Base-by-base conservation (phyloP, 1,140 invertebrate genomes). In the Orchesella cincta region DNA sequence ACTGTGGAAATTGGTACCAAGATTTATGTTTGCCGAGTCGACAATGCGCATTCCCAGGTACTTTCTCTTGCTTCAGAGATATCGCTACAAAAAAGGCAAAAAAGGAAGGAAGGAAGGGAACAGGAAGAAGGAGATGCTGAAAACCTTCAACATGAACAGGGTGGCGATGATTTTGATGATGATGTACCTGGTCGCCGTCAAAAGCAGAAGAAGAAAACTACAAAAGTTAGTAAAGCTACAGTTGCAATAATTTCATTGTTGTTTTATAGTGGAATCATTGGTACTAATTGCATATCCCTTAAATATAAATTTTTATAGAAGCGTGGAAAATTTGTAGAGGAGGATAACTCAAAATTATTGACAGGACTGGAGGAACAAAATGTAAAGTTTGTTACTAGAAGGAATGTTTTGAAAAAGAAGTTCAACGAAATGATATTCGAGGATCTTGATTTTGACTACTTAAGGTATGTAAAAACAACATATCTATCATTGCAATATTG, bases 11-110 rank as follows among this genome's bases (percentile, higher is more conserved):
- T 79, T 35, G 77, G 78, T 12, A 74, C 76, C 12, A 78, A 75
- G 74, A 81, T 81, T 34, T 81, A 81, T 64, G 73, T 77, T 31
- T 81, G 81, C 54, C 78, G 81, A 1, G 81, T 81, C 0, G 81
- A 81, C 28, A 34, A 64, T 39, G 76, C 81, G 0, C 76, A 81
- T 75, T 35, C 70, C 18, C 34, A 76, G 39, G 79, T 79, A 1
- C 75, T 81, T 67, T 72, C 76, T 1, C 54, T 80, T 20, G 81
- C 79, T 8, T 29, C 67, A 26, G 74, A 77, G 26, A 78, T 80
- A 23, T 34, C 64, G 5, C 23, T 54, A 18, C 70, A 79, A 52
- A 64, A 79, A 64, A 77, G 75, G n/a, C n/a, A 28, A 20, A 78
- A 75, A 23, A 77, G 78, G 39, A 36, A 46, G 23, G 39, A 77